Base-by-base conservation (phyloP, 2,888 invertebrate species). In the Trissolcus brochymenae region DNA sequence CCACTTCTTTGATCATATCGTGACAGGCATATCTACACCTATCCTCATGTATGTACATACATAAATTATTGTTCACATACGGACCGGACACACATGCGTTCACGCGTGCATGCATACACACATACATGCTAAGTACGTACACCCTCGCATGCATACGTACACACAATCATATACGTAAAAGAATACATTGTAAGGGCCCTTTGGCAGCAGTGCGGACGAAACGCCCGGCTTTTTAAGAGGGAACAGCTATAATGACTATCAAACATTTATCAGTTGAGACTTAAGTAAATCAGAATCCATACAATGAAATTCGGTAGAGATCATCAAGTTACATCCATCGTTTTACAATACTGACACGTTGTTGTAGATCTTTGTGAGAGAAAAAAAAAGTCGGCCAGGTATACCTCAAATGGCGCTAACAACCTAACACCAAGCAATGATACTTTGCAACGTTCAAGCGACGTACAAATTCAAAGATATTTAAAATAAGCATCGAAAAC, bases 151-250 rank as follows among this genome's bases (percentile, higher is more conserved):
- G 49, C 72, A 72, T 77, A 81, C 77, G 77, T 57, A 82, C 80
- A 75, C 78, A 80, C 77, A 77, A 77, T 79, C 79, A 76, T 79
- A 80, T 65, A 81, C 76, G 79, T 80, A 35, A 77, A 59, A 79
- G 72, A 81, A 73, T 79, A 84, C 79, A 83, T 80, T 82, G 35
- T 35, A 81, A 82, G 79, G 81, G 83, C 83, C 85, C 82, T 85
- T 87, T 86, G 86, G 85, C 86, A 86, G 85, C 85, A 80, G 82
- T 83, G 81, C 82, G 81, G 81, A 72, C 59, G 51, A 66, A 21
- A 46, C 62, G 72, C 76, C 76, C 79, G 76, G 79, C 66, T 80
- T 80, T 61, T 82, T 60, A 79, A 79, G 75, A 80, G 83, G 82
- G 79, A 60, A 85, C 81, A 81, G 81, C 84, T 85, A 83, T 80